These are phyloP conservation scores for Lepisosteus oculatus DNA, from an alignment of 2,113 vertebrate genomes.

Conservation along the genomic window DNA sequence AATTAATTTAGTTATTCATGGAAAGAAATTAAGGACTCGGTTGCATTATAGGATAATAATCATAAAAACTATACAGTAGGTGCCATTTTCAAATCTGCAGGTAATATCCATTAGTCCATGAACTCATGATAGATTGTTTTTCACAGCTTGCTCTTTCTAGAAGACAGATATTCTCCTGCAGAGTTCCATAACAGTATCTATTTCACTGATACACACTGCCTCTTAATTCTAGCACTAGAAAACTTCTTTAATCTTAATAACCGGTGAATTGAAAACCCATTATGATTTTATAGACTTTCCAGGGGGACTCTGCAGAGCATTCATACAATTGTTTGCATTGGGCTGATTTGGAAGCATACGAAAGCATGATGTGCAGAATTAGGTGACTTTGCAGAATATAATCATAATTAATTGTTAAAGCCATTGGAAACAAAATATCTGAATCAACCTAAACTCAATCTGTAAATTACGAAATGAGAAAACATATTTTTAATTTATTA, in stretches of 20 bases:
- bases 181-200: background rate
- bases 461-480: too few relatives aligned
- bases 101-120: conserved; percentile 1
- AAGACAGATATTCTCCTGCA: background rate
- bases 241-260: background rate
- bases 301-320: background rate
- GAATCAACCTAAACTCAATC: too few relatives aligned
- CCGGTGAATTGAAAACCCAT: conserved; percentile 8
- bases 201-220: background rate
- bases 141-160: background rate
- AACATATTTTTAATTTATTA: too few relatives aligned
- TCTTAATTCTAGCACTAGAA: background rate
- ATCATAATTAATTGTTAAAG: too few relatives aligned
- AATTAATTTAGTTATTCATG: background rate
- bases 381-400: too few relatives aligned
- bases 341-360: background rate
- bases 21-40: background rate
- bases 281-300: background rate
- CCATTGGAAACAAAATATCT: too few relatives aligned
- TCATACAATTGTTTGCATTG: background rate
- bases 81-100: background rate
- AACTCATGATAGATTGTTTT: background rate
- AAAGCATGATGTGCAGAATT: too few relatives aligned
- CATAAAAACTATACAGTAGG: background rate
- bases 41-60: conserved; percentile 5